Evolutionary conservation across 2,888 invertebrate genomes (phyloP), one percentile per base, ranked within the genome.

Genomic region (Tenthredo notha): DNA sequence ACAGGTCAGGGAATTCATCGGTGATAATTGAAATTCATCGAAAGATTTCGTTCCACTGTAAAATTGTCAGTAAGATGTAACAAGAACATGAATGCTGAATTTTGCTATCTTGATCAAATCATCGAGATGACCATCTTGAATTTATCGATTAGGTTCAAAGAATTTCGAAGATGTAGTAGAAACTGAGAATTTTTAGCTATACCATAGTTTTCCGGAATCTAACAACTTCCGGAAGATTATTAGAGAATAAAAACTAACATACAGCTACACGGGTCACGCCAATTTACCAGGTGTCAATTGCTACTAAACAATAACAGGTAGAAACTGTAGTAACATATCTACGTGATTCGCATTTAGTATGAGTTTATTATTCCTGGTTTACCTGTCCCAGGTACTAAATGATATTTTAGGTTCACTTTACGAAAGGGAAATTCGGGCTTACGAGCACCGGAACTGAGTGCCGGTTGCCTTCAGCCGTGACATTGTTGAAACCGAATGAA

Each of bases 371-470:
- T 61, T 37, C 58, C 37, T 18, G 29, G 61, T 37, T 58, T 58
- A 58, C 37, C 33, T 78, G 58, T 21, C 58, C 61, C 40, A 80
- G 58, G 40, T 80, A 33, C 37, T 50, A 15, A 80, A 80, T 80
- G 58, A 61, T 50, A 61, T 61, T 61, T 61, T 80, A 58, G 58
- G 33, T n/a, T 61, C 21, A 61, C n/a, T 80, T 61, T 40, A 80
- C 80, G 80, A 80, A 80, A 80, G 80, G 80, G 80, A 80, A 80
- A 80, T 80, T 80, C 61, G 47, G 58, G 80, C 40, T 58, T 61
- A 80, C 61, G 37, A 61, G 58, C 80, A 40, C 80, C 80, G 40
- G 80, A 80, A 80, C 61, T 21, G 21, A 61, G 58, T 61, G 61
- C 21, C 61, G 9, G 80, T 15, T 61, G n/a, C 61, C 61, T 61